A percentile compares a stretch with the other conserved stretches of the same genome.
Conservation (phyloP, 2,888 invertebrate genomes). For the Argyresthia albistria region DNA sequence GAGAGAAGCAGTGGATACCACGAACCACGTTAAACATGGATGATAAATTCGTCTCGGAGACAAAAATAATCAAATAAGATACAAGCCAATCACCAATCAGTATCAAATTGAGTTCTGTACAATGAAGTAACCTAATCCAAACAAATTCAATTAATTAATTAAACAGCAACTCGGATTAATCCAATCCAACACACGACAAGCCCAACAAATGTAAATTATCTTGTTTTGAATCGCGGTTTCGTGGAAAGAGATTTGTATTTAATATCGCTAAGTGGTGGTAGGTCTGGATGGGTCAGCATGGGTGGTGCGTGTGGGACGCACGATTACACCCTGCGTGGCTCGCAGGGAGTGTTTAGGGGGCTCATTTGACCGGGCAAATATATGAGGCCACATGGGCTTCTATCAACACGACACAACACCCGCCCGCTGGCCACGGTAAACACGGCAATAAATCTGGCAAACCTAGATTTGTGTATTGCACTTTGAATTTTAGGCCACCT, state of each 20-base stretch:
- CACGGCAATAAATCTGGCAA: not conserved
- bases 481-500: not conserved
- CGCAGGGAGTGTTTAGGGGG: slow-evolving; percentile 27
- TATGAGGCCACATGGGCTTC: slow-evolving; percentile 1
- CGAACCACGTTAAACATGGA: no score
- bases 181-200: not conserved
- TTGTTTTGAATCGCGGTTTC: slow-evolving; percentile 24
- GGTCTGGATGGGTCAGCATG: slow-evolving; percentile 16
- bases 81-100: no score
- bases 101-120: no score
- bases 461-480: not conserved
- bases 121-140: not conserved
- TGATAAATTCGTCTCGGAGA: no score
- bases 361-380: slow-evolving; percentile 11
- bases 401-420: slow-evolving; percentile 1
- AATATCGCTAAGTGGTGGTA: slow-evolving; percentile 41
- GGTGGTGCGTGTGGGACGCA: slow-evolving; percentile 19
- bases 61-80: no score
- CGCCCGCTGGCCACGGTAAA: not conserved
- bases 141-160: not conserved
- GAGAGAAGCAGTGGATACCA: no score
- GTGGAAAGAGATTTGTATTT: slow-evolving; percentile 44
- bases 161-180: not conserved
- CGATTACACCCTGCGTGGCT: slow-evolving; percentile 18
- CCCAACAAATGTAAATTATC: slow-evolving; percentile 4